Evolutionary conservation across 92 coral and sea anemone genomes (phyloP).

Genomic region (Isaurus tuberculatus): DNA sequence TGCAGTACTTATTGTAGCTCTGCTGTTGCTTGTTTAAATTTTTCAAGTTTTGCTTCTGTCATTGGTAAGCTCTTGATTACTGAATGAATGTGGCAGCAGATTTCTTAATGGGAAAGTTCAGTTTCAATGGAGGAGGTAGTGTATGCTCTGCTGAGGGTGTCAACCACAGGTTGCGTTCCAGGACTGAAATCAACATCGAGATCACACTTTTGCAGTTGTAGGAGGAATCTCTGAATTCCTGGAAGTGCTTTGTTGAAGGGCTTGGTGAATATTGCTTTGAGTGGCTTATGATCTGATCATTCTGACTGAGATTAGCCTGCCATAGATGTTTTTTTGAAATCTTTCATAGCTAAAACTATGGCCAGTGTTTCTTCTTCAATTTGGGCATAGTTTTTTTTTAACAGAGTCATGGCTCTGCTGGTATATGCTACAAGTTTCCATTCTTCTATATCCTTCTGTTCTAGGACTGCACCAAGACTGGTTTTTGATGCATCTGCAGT

Average conservation of each 20-base stretch:
- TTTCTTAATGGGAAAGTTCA: not conserved
- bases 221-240: not conserved
- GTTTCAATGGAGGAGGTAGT: not conserved
- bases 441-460: no score
- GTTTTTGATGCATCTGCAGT: no score
- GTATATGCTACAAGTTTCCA: no score
- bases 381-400: not conserved
- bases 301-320: slow-evolving; percentile 9
- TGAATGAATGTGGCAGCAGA: not conserved
- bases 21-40: not conserved
- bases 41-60: not conserved
- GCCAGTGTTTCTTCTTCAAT: not conserved
- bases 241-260: slow-evolving; percentile 14
- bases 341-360: not conserved
- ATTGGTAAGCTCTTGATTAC: not conserved
- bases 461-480: no score
- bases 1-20: not conserved
- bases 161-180: not conserved
- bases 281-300: slow-evolving; percentile 43
- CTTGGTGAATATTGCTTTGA: slow-evolving; percentile 22
- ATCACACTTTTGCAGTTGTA: not conserved
- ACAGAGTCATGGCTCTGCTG: slow-evolving; percentile 18
- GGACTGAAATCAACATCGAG: not conserved
- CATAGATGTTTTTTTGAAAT: not conserved
- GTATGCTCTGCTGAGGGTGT: not conserved